A percentile compares a stretch with the other conserved stretches of the same genome.
Conservation (phyloP, 2,113 vertebrate genomes). For the Morone saxatilis region DNA sequence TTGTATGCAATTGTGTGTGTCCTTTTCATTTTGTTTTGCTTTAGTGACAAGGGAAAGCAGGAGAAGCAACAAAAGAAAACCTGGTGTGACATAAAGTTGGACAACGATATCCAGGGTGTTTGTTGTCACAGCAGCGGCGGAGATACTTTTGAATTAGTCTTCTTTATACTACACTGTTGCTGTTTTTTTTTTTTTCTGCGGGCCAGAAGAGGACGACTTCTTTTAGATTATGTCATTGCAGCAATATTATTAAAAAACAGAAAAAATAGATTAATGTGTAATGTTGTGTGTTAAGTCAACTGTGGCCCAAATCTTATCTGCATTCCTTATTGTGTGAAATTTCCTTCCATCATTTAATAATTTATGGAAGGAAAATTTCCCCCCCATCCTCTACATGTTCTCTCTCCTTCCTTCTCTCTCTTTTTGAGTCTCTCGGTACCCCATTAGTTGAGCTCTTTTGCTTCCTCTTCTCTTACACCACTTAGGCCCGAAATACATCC, state of each 20-base stretch:
- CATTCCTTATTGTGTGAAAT: conserved; percentile 45
- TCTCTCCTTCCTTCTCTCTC: conserved; percentile 14
- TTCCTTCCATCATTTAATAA: conserved; percentile 63
- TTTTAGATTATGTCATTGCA: conserved; percentile 27
- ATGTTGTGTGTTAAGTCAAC: too few species aligned
- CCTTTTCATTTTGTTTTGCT: conserved; percentile 29
- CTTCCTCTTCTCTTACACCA: conserved; percentile 40
- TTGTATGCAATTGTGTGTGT: conserved; percentile 32
- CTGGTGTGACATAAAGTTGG: conserved; percentile 19
- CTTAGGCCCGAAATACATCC: conserved; percentile 35
- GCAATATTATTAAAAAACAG: conserved; percentile 22
- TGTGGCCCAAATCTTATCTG: conserved; percentile 34
- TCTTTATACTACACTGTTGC: conserved; percentile 38
- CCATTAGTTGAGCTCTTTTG: conserved; percentile 61
- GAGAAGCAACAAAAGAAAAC: conserved; percentile 26
- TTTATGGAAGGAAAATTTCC: conserved; percentile 52
- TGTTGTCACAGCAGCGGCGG: conserved; percentile 34
- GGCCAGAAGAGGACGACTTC: conserved; percentile 27
- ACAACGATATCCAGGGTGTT: conserved; percentile 10
- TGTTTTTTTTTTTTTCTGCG: conserved; percentile 39
- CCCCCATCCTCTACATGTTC: conserved; percentile 31
- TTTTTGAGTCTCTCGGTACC: conserved; percentile 49
- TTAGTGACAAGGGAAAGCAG: neutral
- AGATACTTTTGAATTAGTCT: conserved; percentile 44
- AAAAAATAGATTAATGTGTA: conserved; percentile 46